Percentiles rank a stretch among this genome's conserved stretches.
These are phyloP conservation scores for Clitarchus hookeri DNA, from an alignment of 2,888 invertebrate genomes.

Conservation along the genomic window DNA sequence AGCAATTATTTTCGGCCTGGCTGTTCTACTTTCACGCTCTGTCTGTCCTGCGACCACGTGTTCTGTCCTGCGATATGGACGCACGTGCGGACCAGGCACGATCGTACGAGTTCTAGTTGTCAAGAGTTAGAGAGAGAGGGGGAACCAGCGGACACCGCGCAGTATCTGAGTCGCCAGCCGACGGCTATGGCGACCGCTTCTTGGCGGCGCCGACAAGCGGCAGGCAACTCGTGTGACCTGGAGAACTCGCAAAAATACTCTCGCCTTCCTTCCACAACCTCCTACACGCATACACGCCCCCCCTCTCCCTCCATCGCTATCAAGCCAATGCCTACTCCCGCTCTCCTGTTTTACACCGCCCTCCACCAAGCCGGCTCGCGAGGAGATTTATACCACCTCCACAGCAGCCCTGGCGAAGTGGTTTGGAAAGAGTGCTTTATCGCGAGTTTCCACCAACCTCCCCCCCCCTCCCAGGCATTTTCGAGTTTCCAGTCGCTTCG, in stretches of 20 bases:
- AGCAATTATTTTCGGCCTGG: too few species aligned
- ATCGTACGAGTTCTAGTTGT: too few species aligned
- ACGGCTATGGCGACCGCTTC: not conserved
- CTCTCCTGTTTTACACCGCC: not conserved
- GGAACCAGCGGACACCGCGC: not conserved
- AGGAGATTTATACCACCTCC: conserved; percentile 14
- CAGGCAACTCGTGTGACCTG: not conserved
- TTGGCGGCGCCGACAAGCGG: not conserved
- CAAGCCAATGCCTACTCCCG: not conserved
- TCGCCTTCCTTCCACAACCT: not conserved
- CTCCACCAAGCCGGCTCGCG: not conserved
- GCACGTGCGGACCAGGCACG: too few species aligned
- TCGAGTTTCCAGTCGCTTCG: not conserved
- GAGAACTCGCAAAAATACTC: not conserved
- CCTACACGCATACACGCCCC: not conserved
- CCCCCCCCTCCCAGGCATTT: not conserved
- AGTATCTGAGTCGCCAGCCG: not conserved
- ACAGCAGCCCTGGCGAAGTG: conserved; percentile 4
- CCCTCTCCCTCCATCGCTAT: not conserved
- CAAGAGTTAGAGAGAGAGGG: too few species aligned
- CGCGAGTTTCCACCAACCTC: not conserved
- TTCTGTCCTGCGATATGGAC: too few species aligned
- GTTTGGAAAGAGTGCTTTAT: conserved; percentile 8
- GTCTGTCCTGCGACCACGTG: too few species aligned
- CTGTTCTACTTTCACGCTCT: too few species aligned